Evolutionary conservation across 2,888 invertebrate species (phyloP).

Genomic region (Aricia artaxerxes): DNA sequence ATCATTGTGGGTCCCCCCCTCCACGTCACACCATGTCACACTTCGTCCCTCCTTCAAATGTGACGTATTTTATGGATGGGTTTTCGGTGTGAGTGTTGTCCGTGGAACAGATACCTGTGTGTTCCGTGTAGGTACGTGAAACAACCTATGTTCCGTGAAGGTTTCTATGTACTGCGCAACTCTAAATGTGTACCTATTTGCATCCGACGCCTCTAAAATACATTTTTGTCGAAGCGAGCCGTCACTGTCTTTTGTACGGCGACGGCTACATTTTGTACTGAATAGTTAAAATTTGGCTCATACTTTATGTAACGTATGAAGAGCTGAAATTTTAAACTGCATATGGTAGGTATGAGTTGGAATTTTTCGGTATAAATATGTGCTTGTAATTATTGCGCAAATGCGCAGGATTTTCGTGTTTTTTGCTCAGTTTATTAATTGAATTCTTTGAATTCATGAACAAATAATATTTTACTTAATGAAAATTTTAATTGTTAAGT

Average conservation of each 20-base stretch:
- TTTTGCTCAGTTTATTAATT: not conserved
- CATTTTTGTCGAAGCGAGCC: conserved; percentile 62
- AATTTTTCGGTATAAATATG: not conserved
- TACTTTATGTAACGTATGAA: conserved; percentile 15
- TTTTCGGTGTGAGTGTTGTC: conserved; percentile 27
- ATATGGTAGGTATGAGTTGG: not conserved
- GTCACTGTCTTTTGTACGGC: conserved; percentile 49
- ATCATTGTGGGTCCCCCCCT: no score
- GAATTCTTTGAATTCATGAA: not conserved
- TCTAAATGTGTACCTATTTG: conserved; percentile 51
- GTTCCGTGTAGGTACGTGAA: not conserved
- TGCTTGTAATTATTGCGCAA: conserved; percentile 2
- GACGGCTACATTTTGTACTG: conserved; percentile 40
- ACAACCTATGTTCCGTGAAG: not conserved
- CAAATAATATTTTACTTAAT: not conserved
- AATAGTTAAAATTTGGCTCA: conserved; percentile 40
- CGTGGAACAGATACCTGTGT: conserved; percentile 56
- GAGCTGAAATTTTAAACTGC: conserved; percentile 28
- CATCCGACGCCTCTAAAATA: conserved; percentile 51
- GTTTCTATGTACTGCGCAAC: conserved; percentile 47
- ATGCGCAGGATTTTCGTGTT: not conserved
- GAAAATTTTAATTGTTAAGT: not conserved
- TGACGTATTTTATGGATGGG: no score
- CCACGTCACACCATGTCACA: no score
- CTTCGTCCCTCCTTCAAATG: no score